Evolutionary conservation across 1,140 invertebrate species (phyloP), one percentile per base, ranked within the genome.

Genomic region (Apis mellifera): DNA sequence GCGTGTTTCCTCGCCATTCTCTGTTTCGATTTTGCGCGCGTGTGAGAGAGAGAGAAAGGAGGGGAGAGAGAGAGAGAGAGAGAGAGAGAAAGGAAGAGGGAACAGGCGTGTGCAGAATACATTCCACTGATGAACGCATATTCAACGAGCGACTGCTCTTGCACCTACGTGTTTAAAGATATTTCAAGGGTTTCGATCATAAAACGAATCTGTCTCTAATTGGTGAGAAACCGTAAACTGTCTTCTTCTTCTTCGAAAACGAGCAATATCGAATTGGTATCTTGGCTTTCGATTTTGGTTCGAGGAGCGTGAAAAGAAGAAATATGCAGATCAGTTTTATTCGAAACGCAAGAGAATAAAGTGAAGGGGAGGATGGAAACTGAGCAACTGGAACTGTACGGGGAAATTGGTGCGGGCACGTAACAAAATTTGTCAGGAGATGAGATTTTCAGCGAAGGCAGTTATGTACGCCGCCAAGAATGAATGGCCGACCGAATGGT

Each of bases 351-450:
- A 73, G 26, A 52, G 21, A 48, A 48, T 23, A 8, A 8, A 0
- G n/a, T n/a, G n/a, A n/a, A n/a, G 19, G 52, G 70, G 65, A 84
- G 55, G 26, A 42, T 42, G 17, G 50, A 54, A n/a, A 50, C 55
- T 26, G 71, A 32, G 62, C 9, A 69, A 57, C 48, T 42, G 23
- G 73, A 68, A 76, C 59, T 86, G 76, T 72, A 83, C 75, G 60
- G 55, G 85, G 75, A 87, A 87, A 87, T 87, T 83, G 85, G 80
- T 79, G 66, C 66, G 80, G 84, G 75, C 84, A 87, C 84, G 85
- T 87, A 87, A 87, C 84, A 66, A 87, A 87, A 87, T 87, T 86
- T 87, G 80, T 83, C 85, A 79, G 85, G 80, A 87, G 85, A 87
- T 87, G 84, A 87, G 85, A 87, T 87, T 87, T 86, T 86, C 84